A percentile compares a stretch with the other conserved stretches of the same genome.
Evolutionary conservation across 2,113 vertebrate species (phyloP).

Genomic region (Microtus ochrogaster): DNA sequence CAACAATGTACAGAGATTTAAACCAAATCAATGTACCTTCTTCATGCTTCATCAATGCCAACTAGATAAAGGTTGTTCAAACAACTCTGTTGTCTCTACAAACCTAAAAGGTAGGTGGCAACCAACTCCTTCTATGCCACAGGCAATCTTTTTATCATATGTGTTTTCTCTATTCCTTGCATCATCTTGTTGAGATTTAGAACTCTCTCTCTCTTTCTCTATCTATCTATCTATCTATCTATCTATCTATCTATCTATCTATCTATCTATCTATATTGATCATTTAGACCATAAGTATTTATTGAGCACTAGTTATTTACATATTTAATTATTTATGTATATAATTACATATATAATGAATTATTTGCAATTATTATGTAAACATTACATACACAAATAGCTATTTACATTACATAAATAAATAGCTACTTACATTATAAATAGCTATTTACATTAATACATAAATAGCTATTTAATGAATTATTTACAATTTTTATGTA

Average conservation of each 20-base stretch:
- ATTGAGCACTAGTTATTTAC: neutral
- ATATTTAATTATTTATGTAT: neutral
- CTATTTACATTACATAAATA: neutral
- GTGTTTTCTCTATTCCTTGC: neutral
- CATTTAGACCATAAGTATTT: neutral
- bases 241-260: too few relatives aligned
- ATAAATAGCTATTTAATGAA: too few relatives aligned
- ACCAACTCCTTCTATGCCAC: neutral
- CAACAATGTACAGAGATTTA: neutral
- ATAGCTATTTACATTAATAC: too few relatives aligned
- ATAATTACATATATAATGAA: neutral
- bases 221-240: too few relatives aligned
- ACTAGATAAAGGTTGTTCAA: neutral
- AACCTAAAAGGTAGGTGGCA: neutral
- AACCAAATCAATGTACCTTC: neutral
- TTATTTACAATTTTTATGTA: too few relatives aligned
- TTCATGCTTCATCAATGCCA: neutral
- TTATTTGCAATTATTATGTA: too few relatives aligned
- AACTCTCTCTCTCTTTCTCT: too few relatives aligned
- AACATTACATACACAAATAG: too few relatives aligned
- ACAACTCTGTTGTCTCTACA: neutral
- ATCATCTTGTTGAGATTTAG: neutral
- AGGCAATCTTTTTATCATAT: neutral
- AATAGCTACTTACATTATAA: too few relatives aligned
- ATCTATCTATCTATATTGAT: too few relatives aligned